phyloP scores from a whole-genome alignment of 2,797 vertebrate species.

The Coranthus polyacanthus region DNA sequence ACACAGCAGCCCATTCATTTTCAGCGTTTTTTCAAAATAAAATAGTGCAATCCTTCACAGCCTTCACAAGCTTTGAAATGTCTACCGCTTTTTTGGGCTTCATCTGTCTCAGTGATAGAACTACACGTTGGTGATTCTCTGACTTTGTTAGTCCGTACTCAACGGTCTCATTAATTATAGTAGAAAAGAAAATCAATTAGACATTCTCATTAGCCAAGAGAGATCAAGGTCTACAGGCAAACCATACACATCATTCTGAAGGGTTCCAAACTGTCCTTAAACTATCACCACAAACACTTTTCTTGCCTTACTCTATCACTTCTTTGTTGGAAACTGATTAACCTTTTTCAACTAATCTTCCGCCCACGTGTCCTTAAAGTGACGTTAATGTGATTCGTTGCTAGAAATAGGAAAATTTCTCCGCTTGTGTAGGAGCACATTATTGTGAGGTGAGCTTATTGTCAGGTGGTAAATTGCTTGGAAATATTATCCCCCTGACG shows the following conservation, averaged over 20 bases:
- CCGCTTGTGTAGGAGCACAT: conserved; percentile 36
- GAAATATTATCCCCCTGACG: conserved; percentile 56
- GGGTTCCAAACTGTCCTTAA: background rate
- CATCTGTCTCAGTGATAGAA: too few relatives aligned
- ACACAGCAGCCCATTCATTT: too few relatives aligned
- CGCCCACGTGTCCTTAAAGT: conserved; percentile 14
- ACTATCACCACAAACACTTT: conserved; percentile 4
- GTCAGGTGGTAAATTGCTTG: conserved; percentile 55
- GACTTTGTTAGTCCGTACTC: background rate
- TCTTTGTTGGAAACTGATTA: conserved; percentile 17
- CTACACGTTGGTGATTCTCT: background rate
- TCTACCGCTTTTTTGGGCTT: too few relatives aligned
- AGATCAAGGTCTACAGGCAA: background rate
- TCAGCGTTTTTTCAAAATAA: too few relatives aligned
- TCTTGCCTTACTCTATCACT: background rate
- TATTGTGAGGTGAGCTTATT: conserved; percentile 32
- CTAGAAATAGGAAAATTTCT: conserved; percentile 44
- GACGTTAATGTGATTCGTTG: conserved; percentile 33
- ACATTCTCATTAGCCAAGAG: background rate
- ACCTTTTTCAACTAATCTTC: conserved; percentile 26
- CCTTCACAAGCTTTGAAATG: too few relatives aligned
- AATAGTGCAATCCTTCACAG: too few relatives aligned
- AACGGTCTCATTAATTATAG: conserved; percentile 2
- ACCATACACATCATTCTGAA: too few relatives aligned
- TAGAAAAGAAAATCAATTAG: background rate